Base-by-base conservation (phyloP, 1,140 invertebrate genomes). In the Mylabris phalerata region DNA sequence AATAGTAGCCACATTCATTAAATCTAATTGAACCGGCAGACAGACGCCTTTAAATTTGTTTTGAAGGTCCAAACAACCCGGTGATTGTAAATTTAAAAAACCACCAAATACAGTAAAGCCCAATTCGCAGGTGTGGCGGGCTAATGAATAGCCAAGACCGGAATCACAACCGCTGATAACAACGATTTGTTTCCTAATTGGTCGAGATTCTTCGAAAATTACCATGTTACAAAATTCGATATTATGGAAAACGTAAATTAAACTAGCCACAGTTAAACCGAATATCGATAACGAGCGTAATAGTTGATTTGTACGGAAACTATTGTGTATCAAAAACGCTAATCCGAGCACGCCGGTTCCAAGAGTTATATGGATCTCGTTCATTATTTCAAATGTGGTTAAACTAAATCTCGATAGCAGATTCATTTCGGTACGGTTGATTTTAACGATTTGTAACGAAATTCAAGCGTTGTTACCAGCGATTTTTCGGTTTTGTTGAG, bases 111-210 rank as follows among this genome's bases (percentile, higher is more conserved):
- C 87, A 6, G 75, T 73, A 26, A 84, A 78, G 0, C 85, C 86
- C 45, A 81, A 70, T 13, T 80, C 71, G 11, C 77, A 75, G 32
- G 81, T 77, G 46, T 87, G 77, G 5, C 82, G 70, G 1, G 87
- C 86, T n/a, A 88, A 67, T 1, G 82, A 83, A 74, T 82, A 89
- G 25, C 90, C 90, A n/a, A 92, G 75, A 4, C 90, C 90, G 55
- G 87, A 89, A 72, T 92, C 89, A 68, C 89, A 93, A 43, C 90
- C 90, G 19, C 87, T 90, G 55, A 92, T 83, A 3, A 89, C 75
- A 10, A 92, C 67, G 43, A 84, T 78, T 66, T 79, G 74, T 3
- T 71, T 73, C 4, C 65, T 54, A 3, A 57, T 57, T 6, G 68
- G 62, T 40, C 48, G 41, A 26, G 19, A 4, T 46, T 9, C 27